Evolutionary conservation across 2,113 vertebrate species (phyloP).

Genomic region (Columba livia): DNA sequence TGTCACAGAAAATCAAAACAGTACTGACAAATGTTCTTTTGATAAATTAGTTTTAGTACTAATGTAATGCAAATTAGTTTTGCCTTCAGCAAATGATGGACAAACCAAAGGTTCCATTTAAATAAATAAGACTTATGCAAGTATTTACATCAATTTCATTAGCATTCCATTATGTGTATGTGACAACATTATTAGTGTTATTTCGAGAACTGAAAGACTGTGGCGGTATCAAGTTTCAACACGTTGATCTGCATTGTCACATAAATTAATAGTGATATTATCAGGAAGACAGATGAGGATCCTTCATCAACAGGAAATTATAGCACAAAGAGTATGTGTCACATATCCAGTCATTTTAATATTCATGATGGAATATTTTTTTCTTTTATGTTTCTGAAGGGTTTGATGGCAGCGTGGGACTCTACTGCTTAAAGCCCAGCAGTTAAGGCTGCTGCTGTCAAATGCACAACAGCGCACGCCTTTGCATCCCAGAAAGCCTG

Average conservation of each 20-base stretch:
- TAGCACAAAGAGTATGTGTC: not conserved
- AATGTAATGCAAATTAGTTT: constrained; percentile 26
- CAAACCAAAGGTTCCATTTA: not conserved
- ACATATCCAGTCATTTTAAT: not conserved
- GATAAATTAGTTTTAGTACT: not conserved
- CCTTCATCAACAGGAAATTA: not conserved
- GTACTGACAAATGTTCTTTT: not conserved
- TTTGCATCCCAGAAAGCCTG: not conserved
- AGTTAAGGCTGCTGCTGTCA: not conserved
- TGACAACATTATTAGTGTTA: not conserved
- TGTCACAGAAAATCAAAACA: not conserved
- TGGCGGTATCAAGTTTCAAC: not conserved
- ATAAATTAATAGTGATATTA: not conserved
- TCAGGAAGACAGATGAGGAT: not conserved
- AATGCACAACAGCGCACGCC: not conserved
- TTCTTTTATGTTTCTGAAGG: not conserved
- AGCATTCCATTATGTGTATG: not conserved
- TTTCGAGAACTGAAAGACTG: not conserved
- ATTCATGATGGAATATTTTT: not conserved
- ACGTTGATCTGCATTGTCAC: not conserved
- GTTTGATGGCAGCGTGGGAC: not conserved
- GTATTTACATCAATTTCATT: constrained; percentile 8
- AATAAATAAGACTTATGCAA: not conserved
- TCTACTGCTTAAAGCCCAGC: not conserved
- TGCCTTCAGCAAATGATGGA: not conserved